Evolutionary conservation across 2,113 vertebrate genomes (phyloP).

Genomic region (Plotosus lineatus): DNA sequence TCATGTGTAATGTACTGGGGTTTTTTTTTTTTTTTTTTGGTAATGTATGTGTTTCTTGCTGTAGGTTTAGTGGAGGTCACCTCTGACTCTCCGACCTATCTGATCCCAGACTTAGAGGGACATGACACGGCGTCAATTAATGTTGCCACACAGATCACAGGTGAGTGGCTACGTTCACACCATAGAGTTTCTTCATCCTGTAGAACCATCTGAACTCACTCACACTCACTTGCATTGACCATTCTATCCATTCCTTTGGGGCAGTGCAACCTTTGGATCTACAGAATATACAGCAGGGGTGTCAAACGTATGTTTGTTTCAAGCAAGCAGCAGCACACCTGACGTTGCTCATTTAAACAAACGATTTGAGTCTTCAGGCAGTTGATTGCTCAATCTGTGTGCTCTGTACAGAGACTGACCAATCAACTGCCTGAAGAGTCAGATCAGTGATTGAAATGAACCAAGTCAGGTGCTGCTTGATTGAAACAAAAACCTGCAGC

Average conservation of each 20-base stretch:
- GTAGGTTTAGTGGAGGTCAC: constrained; percentile 30
- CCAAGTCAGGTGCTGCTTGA: no score
- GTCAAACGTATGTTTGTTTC: no score
- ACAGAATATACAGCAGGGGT: neutral
- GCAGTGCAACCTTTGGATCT: neutral
- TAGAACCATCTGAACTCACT: neutral
- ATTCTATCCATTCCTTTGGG: neutral
- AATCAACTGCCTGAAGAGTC: no score
- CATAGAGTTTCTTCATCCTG: neutral
- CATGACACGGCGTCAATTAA: constrained; percentile 20
- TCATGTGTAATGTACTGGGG: constrained; percentile 1
- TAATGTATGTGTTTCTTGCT: neutral
- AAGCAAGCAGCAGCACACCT: no score
- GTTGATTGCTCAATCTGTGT: no score
- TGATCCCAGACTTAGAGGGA: constrained; percentile 38
- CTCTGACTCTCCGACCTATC: constrained; percentile 12
- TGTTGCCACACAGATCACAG: constrained; percentile 24
- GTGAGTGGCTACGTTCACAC: neutral
- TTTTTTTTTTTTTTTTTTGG: neutral
- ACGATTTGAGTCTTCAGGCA: no score
- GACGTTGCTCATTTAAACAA: no score
- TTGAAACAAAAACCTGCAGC: no score
- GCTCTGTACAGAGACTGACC: no score
- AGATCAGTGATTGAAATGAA: no score
- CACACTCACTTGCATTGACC: neutral